Percentiles rank a stretch among this genome's conserved stretches.
Evolutionary conservation across 2,888 invertebrate species (phyloP).

Genomic region (Chrysodeixis includens): DNA sequence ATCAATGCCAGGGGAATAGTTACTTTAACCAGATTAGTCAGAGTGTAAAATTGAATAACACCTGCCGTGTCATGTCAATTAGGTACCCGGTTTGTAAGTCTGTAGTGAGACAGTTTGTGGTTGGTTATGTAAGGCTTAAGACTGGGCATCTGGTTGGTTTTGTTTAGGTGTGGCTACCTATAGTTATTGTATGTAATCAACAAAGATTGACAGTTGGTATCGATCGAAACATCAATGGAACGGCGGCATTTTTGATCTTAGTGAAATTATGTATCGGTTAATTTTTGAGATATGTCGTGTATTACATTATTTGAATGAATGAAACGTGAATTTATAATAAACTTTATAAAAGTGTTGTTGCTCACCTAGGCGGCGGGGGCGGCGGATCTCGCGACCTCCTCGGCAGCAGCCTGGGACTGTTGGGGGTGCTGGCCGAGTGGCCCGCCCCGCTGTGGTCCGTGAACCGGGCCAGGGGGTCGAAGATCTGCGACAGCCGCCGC

Average conservation of each 20-base stretch:
- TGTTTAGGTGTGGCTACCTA: no score
- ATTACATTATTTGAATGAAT: no score
- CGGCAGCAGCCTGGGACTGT: slow-evolving; percentile 92
- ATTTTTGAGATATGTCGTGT: no score
- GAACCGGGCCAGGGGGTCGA: slow-evolving; percentile 94
- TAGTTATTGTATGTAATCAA: no score
- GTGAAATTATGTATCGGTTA: no score
- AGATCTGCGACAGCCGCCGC: slow-evolving; percentile 94
- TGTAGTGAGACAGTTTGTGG: background rate
- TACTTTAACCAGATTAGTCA: background rate
- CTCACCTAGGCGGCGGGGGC: slow-evolving; percentile 86
- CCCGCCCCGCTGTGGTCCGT: slow-evolving; percentile 91
- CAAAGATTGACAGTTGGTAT: no score
- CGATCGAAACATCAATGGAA: no score
- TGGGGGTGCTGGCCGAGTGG: slow-evolving; percentile 90
- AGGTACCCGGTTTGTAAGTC: slow-evolving; percentile 22
- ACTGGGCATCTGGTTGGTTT: no score
- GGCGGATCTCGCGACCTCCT: slow-evolving; percentile 86
- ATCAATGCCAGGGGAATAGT: background rate
- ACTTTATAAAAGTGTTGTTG: background rate
- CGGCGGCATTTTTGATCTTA: no score
- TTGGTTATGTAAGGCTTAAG: no score
- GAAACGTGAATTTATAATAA: no score
- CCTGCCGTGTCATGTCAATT: background rate
- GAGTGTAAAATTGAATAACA: slow-evolving; percentile 10